Percentiles rank a stretch among this genome's conserved stretches.
These are phyloP conservation scores for Bacillus rossius DNA, from an alignment of 1,140 invertebrate genomes.

Conservation along the genomic window DNA sequence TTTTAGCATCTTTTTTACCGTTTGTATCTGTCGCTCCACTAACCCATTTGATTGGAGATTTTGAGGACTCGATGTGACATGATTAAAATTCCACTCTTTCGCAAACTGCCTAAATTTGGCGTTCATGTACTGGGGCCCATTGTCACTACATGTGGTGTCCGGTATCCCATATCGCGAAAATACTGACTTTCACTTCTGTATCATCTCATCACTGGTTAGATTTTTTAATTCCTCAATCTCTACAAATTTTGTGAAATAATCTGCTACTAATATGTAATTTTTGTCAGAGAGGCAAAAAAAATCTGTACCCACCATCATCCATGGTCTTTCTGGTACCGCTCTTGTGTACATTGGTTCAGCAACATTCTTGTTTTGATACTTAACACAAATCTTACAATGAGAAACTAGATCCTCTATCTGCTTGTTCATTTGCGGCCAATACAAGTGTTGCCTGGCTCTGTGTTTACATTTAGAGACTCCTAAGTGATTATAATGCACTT, in stretches of 20 bases:
- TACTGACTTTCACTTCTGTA: slow-evolving; percentile 14
- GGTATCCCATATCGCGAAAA: slow-evolving; percentile 21
- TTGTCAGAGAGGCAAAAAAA: neutral
- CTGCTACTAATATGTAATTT: slow-evolving; percentile 20
- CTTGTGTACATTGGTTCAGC: slow-evolving; percentile 22
- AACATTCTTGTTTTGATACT: slow-evolving; percentile 9
- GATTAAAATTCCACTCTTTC: slow-evolving; percentile 33
- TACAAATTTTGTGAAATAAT: slow-evolving; percentile 26
- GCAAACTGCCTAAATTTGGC: slow-evolving; percentile 35
- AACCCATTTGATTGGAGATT: slow-evolving; percentile 36
- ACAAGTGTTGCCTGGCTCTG: slow-evolving; percentile 38
- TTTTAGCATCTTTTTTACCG: slow-evolving; percentile 29
- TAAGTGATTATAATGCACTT: slow-evolving; percentile 42
- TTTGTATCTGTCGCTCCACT: slow-evolving; percentile 32
- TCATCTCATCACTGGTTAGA: slow-evolving; percentile 13
- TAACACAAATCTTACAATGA: slow-evolving; percentile 16
- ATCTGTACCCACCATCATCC: slow-evolving; percentile 22
- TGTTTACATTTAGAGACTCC: slow-evolving; percentile 39
- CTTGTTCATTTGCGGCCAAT: slow-evolving; percentile 39
- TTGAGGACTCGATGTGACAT: slow-evolving; percentile 36
- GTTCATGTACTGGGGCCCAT: slow-evolving; percentile 9
- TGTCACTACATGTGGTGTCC: slow-evolving; percentile 13
- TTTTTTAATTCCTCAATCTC: slow-evolving; percentile 12
- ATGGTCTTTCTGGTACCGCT: slow-evolving; percentile 20
- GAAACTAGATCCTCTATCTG: neutral